Percentiles rank a stretch among this genome's conserved stretches.
These are phyloP conservation scores for Eurystomus glaucurus DNA, from an alignment of 2,797 vertebrate genomes.

Conservation along the genomic window DNA sequence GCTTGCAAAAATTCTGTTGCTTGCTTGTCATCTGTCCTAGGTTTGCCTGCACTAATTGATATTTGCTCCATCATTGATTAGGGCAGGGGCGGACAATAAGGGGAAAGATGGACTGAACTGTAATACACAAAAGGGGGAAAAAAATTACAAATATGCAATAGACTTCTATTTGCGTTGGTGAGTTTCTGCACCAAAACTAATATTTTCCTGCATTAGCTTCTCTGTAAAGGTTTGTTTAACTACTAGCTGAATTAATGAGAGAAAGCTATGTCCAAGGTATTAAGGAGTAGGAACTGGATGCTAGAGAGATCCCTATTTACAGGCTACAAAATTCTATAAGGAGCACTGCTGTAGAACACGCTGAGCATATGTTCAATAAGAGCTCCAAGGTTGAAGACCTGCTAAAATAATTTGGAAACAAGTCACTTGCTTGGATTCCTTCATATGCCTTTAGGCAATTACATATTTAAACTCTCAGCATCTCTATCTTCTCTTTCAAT, in stretches of 20 bases:
- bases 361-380: conserved; percentile 17
- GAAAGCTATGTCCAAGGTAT: not conserved
- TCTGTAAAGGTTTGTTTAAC: not conserved
- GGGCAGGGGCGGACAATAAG: not conserved
- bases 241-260: not conserved
- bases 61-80: not conserved
- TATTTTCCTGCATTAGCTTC: not conserved
- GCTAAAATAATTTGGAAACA: conserved; percentile 33
- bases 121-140: not conserved
- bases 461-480: not conserved
- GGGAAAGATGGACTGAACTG: not conserved
- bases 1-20: not conserved
- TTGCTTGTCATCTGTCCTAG: not conserved
- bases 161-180: not conserved
- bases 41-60: not conserved
- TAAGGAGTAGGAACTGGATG: not conserved
- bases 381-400: conserved; percentile 23
- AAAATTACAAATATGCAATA: not conserved
- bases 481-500: not conserved
- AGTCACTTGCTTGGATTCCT: conserved; percentile 55
- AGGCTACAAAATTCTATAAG: not conserved
- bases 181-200: not conserved
- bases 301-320: not conserved
- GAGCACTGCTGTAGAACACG: not conserved
- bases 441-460: conserved; percentile 41